These are phyloP conservation scores for Tympanoctomys barrerae DNA, from an alignment of 2,797 vertebrate species.

Conservation along the genomic window DNA sequence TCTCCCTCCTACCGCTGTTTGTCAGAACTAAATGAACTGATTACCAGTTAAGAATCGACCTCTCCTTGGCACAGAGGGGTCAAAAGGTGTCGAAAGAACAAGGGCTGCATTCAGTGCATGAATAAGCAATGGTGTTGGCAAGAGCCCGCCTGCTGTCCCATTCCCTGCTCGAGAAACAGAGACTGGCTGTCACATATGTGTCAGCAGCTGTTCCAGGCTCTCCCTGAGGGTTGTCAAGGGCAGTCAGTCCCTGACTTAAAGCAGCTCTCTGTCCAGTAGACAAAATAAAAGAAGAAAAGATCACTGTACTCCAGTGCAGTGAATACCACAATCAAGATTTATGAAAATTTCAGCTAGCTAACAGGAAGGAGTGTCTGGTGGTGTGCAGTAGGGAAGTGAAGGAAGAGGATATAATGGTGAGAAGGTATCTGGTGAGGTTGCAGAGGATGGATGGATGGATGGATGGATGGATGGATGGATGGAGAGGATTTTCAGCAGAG, in stretches of 20 bases:
- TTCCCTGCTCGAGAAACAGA: not conserved
- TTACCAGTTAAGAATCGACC: not conserved
- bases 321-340: not conserved
- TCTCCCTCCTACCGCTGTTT: not conserved
- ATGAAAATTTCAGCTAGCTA: not conserved
- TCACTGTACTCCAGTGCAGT: not conserved
- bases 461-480: not conserved
- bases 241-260: not conserved
- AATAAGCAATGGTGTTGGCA: not conserved
- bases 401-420: not conserved
- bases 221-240: not conserved
- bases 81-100: not conserved
- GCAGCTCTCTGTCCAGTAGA: not conserved
- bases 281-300: not conserved
- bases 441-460: not conserved
- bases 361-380: not conserved
- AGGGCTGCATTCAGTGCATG: not conserved
- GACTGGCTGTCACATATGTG: not conserved
- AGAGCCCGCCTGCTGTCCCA: not conserved
- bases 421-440: not conserved
- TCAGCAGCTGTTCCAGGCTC: not conserved
- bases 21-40: constrained; percentile 21
- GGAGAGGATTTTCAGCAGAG: not conserved
- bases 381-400: not conserved
- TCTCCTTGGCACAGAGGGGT: not conserved